Evolutionary conservation across 2,113 vertebrate genomes (phyloP), one percentile per base, ranked within the genome.

Genomic region (Bombycilla garrulus): DNA sequence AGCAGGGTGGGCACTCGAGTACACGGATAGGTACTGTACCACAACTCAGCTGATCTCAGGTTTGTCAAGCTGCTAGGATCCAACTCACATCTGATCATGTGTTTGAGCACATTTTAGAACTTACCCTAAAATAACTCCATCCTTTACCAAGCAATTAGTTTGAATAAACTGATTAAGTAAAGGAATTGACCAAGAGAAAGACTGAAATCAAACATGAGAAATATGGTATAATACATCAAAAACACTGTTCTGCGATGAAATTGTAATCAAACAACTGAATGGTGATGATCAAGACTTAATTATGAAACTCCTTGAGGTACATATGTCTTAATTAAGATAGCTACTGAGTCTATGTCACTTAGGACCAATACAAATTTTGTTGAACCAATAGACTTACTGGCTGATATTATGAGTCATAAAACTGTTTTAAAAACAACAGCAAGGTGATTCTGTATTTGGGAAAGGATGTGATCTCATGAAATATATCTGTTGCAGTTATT

Each of bases 1-100:
- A 35, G 12, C 14, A 53, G 51, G 5, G 38, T 47, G 42, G 12
- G 15, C 35, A 53, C 17, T 40, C 0, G 0, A 47, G 9, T 28
- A 23, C 17, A 67, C 4, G 7, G 45, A 21, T 4, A 78, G 29
- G 28, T 58, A 54, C 8, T 33, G 28, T 58, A 54, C 8, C 35
- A 79, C 8, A 64, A 18, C 11, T 76, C 62, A 82, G 61, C 21
- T 60, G 29, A 69, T 13, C 29, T 42, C 29, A 25, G 53, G 15
- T 61, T 72, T 57, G 17, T 60, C 48, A 88, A 81, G 24, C 23
- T 85, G 44, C 61, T 60, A 36, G 28, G 67, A n/a, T n/a, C 76
- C 61, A 90, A 28, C 15, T 76, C n/a, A 16, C 38, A 67, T 5
- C 35, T n/a, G 17, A 62, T 61, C 21, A 19, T 20, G 13, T 20